A percentile compares a stretch with the other conserved stretches of the same genome.
Evolutionary conservation across 2,888 invertebrate species (phyloP).

Genomic region (Beris chalybata): DNA sequence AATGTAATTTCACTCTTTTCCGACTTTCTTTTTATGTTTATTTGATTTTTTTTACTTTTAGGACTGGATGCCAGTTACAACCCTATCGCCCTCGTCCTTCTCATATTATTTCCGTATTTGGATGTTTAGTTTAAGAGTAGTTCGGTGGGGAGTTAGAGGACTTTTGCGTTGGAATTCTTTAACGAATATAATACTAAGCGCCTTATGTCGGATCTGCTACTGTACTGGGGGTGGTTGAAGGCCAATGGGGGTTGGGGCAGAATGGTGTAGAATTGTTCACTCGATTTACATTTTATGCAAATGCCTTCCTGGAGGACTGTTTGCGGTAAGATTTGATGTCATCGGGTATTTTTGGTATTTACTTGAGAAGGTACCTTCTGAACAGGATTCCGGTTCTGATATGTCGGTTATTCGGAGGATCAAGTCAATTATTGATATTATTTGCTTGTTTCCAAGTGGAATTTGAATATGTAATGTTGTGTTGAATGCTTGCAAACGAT

Average conservation of each 20-base stretch:
- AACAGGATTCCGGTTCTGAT: slow-evolving; percentile 35
- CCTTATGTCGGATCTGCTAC: slow-evolving; percentile 7
- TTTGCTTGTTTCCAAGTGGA: slow-evolving; percentile 1
- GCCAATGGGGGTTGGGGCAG: slow-evolving; percentile 12
- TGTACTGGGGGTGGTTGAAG: too few relatives aligned
- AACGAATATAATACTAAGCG: slow-evolving; percentile 19
- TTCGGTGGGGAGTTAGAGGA: slow-evolving; percentile 5
- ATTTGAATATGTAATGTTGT: slow-evolving; percentile 17
- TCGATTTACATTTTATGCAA: slow-evolving; percentile 39
- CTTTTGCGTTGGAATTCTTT: not conserved
- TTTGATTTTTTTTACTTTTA: slow-evolving; percentile 23
- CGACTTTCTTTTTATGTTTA: slow-evolving; percentile 30
- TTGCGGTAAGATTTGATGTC: slow-evolving; percentile 39
- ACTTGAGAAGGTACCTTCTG: slow-evolving; percentile 13
- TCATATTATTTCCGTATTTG: not conserved
- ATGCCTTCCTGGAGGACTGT: slow-evolving; percentile 35
- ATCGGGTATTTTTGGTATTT: slow-evolving; percentile 38
- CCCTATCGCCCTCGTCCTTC: slow-evolving; percentile 8
- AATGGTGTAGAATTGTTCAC: slow-evolving; percentile 31
- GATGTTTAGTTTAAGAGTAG: slow-evolving; percentile 16
- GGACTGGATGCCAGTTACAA: slow-evolving; percentile 25
- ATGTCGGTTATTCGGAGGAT: slow-evolving; percentile 26
- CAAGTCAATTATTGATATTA: slow-evolving; percentile 25
- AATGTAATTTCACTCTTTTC: slow-evolving; percentile 34
- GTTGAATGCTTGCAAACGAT: too few relatives aligned